Conservation (phyloP, 2,113 vertebrate genomes). For the Mustelus asterias region DNA sequence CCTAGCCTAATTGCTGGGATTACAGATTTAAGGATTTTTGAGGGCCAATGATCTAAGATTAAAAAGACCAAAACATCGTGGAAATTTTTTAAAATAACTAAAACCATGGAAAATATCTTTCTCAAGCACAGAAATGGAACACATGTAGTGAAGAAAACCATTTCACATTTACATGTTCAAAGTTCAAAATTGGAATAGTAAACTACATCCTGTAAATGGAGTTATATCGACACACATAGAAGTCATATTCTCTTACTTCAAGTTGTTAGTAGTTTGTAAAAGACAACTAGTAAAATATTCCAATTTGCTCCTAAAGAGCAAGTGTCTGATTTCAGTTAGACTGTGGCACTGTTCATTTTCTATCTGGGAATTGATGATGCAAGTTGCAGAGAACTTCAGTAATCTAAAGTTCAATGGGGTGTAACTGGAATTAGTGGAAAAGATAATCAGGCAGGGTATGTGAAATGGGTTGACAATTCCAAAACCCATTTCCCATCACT, state of each 20-base stretch:
- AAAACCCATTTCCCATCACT: background rate
- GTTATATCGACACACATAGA: background rate
- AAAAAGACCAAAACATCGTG: background rate
- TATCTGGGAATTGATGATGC: background rate
- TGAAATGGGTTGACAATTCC: background rate
- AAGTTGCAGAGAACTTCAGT: background rate
- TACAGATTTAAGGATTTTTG: background rate
- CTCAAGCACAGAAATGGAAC: background rate
- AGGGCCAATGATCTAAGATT: background rate
- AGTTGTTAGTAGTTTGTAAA: background rate
- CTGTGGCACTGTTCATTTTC: background rate
- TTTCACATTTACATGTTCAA: background rate
- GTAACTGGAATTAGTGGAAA: background rate
- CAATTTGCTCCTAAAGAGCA: background rate
- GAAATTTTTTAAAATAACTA: background rate
- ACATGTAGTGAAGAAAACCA: too few relatives aligned
- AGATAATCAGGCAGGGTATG: background rate
- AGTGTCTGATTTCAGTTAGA: background rate
- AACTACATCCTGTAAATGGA: background rate
- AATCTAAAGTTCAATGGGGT: background rate
- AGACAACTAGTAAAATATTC: background rate
- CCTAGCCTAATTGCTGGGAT: background rate
- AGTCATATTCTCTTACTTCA: background rate
- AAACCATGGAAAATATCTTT: background rate
- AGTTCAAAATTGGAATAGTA: background rate